Evolutionary conservation across 2,113 vertebrate species (phyloP), one percentile per base, ranked within the genome.

Genomic region (Spea multiplicata): DNA sequence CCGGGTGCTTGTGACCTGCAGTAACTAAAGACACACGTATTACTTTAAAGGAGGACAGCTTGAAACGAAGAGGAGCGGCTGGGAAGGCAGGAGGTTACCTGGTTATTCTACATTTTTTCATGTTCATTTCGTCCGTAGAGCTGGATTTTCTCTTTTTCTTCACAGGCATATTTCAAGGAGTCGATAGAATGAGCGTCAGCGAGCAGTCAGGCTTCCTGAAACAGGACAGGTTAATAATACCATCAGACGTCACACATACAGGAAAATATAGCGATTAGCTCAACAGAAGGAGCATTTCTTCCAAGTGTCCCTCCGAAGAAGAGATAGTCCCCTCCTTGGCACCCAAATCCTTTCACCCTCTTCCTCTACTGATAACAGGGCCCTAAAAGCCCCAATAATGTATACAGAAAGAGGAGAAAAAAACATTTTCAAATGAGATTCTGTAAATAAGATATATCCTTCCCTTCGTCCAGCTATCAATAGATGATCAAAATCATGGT

Each of bases 101-200:
- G 82, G 92, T 91, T 81, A 98, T 94, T 93, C 95, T 96, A 88
- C 93, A 94, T 85, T 92, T 95, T 83, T 93, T 94, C 73, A 91
- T 89, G 83, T 89, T 89, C 65, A 91, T 82, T 71, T 97, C 95
- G 53, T 96, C 95, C 13, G 91, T 85, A 5, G 88, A 87, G 57
- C 94, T 86, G 16, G 94, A 90, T 92, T 95, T 97, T 89, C 95
- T 96, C 85, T 98, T 98, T 89, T 95, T 97, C 88, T 97, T 97
- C 81, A 96, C 94, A 76, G 95, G 95, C 96, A 97, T 97, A 83
- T 89, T 71, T 7, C 9, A 46, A 13, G 12, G 46, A 61, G 52
- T 0, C 14, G 55, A 73, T 50, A 44, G 45, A 64, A 71, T 70
- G 49, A 66, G 59, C 14, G 55, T 71, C 53, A 30, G 30, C 17